Conservation (phyloP, 2,888 invertebrate species). For the Rhorus exstirpatorius region DNA sequence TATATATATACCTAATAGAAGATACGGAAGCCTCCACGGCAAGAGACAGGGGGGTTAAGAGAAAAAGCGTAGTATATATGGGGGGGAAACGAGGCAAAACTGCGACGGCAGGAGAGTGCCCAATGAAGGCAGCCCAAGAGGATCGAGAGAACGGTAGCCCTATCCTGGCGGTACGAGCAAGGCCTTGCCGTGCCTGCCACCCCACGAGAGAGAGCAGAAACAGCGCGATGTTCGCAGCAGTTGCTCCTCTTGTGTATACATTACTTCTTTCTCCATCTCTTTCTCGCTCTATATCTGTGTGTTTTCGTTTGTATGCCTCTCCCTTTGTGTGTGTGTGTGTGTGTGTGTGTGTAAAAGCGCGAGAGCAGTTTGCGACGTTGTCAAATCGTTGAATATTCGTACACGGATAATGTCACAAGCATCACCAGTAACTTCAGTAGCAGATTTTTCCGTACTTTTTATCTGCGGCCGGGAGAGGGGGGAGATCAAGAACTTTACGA, state of each 20-base stretch:
- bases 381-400: slow-evolving; percentile 73
- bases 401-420: slow-evolving; percentile 71
- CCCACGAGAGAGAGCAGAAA: slow-evolving; percentile 77
- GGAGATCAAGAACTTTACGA: background rate
- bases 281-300: slow-evolving; percentile 26
- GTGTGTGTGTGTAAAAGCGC: slow-evolving; percentile 72
- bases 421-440: slow-evolving; percentile 10
- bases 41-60: slow-evolving; percentile 67
- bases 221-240: slow-evolving; percentile 81
- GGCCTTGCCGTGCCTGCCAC: slow-evolving; percentile 63
- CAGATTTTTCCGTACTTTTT: slow-evolving; percentile 33
- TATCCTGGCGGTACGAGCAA: slow-evolving; percentile 45
- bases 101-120: slow-evolving; percentile 73
- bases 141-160: slow-evolving; percentile 64
- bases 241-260: slow-evolving; percentile 73
- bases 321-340: slow-evolving; percentile 61
- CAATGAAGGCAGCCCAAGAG: slow-evolving; percentile 74
- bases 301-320: slow-evolving; percentile 1
- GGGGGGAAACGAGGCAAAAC: slow-evolving; percentile 68
- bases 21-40: slow-evolving; percentile 53
- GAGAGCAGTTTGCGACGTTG: slow-evolving; percentile 81
- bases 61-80: slow-evolving; percentile 42
- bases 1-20: slow-evolving; percentile 23
- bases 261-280: slow-evolving; percentile 75
- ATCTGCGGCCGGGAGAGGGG: background rate